A percentile compares a stretch with the other conserved stretches of the same genome.
These are phyloP conservation scores for Brachionus rubens DNA, from an alignment of 1,140 invertebrate species.

Conservation along the genomic window DNA sequence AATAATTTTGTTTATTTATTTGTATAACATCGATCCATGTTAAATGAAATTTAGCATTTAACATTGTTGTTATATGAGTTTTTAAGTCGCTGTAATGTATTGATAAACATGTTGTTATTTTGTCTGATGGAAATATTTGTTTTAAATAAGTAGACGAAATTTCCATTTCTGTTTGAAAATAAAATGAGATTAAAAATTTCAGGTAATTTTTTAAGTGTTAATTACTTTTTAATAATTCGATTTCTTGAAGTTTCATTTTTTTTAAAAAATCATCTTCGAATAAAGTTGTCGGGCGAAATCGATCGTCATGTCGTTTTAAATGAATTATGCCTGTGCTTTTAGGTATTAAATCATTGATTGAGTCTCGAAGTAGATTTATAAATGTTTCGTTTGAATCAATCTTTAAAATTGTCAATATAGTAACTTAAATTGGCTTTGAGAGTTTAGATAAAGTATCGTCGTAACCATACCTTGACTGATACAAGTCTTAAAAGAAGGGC, in stretches of 20 bases:
- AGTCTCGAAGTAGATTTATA: not conserved
- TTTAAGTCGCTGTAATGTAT: not conserved
- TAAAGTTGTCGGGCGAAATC: not conserved
- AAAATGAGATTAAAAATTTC: not conserved
- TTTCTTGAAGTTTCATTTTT: not conserved
- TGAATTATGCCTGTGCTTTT: not conserved
- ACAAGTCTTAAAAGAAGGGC: too few species aligned
- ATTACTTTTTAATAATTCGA: not conserved
- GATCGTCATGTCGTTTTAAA: not conserved
- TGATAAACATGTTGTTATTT: not conserved
- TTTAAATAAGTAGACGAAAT: not conserved
- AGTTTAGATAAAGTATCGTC: not conserved
- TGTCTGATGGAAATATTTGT: not conserved
- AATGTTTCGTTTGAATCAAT: not conserved
- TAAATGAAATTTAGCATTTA: not conserved
- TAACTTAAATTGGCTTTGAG: not conserved
- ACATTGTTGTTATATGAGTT: not conserved
- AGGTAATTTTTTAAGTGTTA: not conserved
- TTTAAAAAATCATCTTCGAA: not conserved
- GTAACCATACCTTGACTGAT: not conserved
- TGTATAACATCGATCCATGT: not conserved
- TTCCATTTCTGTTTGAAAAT: not conserved
- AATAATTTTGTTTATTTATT: constrained; percentile 16
- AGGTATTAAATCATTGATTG: not conserved
- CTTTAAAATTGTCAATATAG: not conserved